Base-by-base conservation (phyloP, 1,140 invertebrate genomes). In the Drosophila baimaii region DNA sequence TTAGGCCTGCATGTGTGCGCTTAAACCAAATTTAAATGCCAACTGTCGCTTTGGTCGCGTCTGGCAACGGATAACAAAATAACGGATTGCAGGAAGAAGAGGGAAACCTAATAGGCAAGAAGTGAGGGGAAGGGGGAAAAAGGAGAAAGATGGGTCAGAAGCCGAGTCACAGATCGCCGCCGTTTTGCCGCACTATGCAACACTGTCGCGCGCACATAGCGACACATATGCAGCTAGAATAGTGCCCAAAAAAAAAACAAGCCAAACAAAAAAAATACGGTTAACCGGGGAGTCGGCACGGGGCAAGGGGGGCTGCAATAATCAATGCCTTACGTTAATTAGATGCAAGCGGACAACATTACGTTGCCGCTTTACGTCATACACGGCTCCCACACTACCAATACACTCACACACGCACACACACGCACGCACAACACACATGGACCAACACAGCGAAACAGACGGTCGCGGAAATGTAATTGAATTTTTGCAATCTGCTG, bases 311-410 rank as follows among this genome's bases (percentile, higher is more conserved):
- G 37, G 12, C 19, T 37, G 19, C 61, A 70, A 65, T 74, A 81
- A 88, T 82, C 82, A 88, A 88, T 86, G 84, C 79, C 68, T 85
- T 65, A 52, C 64, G 52, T 75, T 82, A 88, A 88, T 79, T 68
- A 79, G 65, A 88, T 77, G 64, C 62, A 75, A 58, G 57, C 44
- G 31, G 46, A 70, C 43, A 58, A 59, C 59, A 57, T 70, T 68
- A 71, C 79, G 75, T 62, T 81, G 51, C 54, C 51, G 79, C 66
- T 86, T 86, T 86, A 86, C 83, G 83, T 86, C 83, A 86, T 86
- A 81, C 83, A 83, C 44, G 43, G 63, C 82, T 72, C 83, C 79
- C 83, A 89, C 71, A 76, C 79, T 49, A 88, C 54, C 7, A 49
- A 54, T 54, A 54, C 51, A n/a, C 31, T 49, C 35, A 68, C 70